These are phyloP conservation scores for Xestoiulus laeticollis DNA, from an alignment of 2,888 invertebrate species.

Conservation along the genomic window DNA sequence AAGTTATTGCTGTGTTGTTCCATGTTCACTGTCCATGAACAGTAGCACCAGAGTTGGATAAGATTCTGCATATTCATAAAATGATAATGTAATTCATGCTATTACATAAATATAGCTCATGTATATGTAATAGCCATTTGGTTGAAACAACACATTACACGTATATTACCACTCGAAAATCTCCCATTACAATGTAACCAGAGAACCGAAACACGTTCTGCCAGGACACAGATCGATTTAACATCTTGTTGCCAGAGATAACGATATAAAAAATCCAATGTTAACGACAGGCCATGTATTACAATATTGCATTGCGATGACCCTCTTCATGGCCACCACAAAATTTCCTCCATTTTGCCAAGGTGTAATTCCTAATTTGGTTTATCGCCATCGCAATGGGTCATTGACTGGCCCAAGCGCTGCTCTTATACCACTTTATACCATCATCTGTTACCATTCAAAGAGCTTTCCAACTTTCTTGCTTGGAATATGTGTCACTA, in stretches of 20 bases:
- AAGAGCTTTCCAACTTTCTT: neutral
- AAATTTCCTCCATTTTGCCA: neutral
- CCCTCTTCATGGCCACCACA: neutral
- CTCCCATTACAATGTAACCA: neutral
- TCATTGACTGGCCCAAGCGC: conserved; percentile 5
- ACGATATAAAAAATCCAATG: neutral
- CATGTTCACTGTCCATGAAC: too few species aligned
- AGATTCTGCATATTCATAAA: too few species aligned
- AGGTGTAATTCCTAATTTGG: neutral
- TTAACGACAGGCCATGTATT: neutral
- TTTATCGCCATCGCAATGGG: neutral
- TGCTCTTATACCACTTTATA: neutral
- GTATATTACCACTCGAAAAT: neutral
- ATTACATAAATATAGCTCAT: neutral
- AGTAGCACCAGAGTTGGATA: too few species aligned
- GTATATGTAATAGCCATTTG: neutral
- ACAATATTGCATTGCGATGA: neutral
- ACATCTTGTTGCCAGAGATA: neutral
- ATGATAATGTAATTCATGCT: too few species aligned
- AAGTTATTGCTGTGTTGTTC: too few species aligned
- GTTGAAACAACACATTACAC: neutral
- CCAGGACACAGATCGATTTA: neutral
- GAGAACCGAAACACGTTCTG: neutral
- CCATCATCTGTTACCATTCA: neutral
- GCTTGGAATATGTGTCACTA: conserved; percentile 13